These are phyloP conservation scores for Urechis unicinctus DNA, from an alignment of 2,888 invertebrate genomes.

Conservation along the genomic window DNA sequence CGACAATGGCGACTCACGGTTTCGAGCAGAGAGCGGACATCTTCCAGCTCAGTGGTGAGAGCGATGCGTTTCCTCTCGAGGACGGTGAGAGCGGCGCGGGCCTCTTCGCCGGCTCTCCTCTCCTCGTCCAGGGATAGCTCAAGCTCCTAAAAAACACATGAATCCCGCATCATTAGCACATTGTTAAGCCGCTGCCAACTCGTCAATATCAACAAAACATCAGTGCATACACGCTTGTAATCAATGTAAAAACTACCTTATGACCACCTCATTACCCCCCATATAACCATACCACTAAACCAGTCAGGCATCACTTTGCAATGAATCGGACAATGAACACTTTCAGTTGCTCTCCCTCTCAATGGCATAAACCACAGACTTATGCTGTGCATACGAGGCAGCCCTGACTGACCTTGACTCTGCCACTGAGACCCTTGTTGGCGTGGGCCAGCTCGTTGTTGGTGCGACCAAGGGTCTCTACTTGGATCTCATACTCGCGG, in stretches of 20 bases:
- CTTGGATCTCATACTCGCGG: constrained; percentile 41
- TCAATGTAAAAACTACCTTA: no score
- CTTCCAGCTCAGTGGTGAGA: constrained; percentile 90
- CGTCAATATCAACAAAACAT: no score
- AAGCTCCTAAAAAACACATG: constrained; percentile 41
- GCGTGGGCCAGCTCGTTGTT: constrained; percentile 73
- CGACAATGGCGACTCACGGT: constrained; percentile 31
- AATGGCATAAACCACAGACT: not conserved
- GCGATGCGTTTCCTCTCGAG: constrained; percentile 53
- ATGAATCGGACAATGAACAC: no score
- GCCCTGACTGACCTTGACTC: constrained; percentile 61
- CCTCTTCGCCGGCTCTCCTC: constrained; percentile 41
- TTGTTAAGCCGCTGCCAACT: no score
- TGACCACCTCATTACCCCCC: not conserved
- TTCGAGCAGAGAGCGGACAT: constrained; percentile 58
- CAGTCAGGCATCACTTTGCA: no score
- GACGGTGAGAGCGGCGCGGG: constrained; percentile 37
- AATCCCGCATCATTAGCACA: no score
- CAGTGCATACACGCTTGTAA: no score
- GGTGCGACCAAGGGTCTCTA: constrained; percentile 23
- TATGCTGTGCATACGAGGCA: no score
- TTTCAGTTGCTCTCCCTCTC: not conserved
- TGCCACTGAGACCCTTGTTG: constrained; percentile 94
- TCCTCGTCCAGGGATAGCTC: constrained; percentile 46
- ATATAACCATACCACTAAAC: no score